Base-by-base conservation (phyloP, 2,888 invertebrate species). In the Platypus cylindrus region DNA sequence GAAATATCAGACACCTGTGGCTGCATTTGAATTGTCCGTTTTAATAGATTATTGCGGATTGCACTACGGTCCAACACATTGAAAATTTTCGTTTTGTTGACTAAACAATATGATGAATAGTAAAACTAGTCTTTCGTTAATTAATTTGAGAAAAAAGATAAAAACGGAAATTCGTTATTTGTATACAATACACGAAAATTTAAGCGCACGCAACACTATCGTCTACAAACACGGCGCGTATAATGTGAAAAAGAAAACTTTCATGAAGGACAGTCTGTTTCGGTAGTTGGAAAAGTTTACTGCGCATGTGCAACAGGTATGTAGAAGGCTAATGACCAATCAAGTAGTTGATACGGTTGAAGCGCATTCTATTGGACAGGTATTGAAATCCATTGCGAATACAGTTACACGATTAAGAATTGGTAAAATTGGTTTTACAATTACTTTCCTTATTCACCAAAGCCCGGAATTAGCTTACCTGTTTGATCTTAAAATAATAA, bases 1-100 rank as follows among this genome's bases (percentile, higher is more conserved):
- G n/a, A n/a, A n/a, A n/a, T n/a, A n/a, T n/a, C n/a, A n/a, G 45
- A 45, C 48, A 48, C 48, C 48, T 48, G 48, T 48, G 46, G 48
- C 47, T 46, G 45, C 43, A 30, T 31, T 33, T 25, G 30, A 29
- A 30, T 30, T 26, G n/a, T n/a, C n/a, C n/a, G n/a, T n/a, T n/a
- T n/a, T n/a, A n/a, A n/a, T n/a, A n/a, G n/a, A n/a, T n/a, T n/a
- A n/a, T n/a, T n/a, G n/a, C n/a, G n/a, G n/a, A n/a, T n/a, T n/a
- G n/a, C n/a, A n/a, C n/a, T n/a, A n/a, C n/a, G n/a, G n/a, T n/a
- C n/a, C n/a, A n/a, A n/a, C n/a, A n/a, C n/a, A n/a, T n/a, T n/a
- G n/a, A n/a, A n/a, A n/a, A n/a, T n/a, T n/a, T n/a, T n/a, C n/a
- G n/a, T n/a, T n/a, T n/a, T n/a, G n/a, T n/a, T n/a, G n/a, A n/a